Evolutionary conservation across 1,140 invertebrate species (phyloP), one percentile per base, ranked within the genome.

Genomic region (Camponotus vicinus): DNA sequence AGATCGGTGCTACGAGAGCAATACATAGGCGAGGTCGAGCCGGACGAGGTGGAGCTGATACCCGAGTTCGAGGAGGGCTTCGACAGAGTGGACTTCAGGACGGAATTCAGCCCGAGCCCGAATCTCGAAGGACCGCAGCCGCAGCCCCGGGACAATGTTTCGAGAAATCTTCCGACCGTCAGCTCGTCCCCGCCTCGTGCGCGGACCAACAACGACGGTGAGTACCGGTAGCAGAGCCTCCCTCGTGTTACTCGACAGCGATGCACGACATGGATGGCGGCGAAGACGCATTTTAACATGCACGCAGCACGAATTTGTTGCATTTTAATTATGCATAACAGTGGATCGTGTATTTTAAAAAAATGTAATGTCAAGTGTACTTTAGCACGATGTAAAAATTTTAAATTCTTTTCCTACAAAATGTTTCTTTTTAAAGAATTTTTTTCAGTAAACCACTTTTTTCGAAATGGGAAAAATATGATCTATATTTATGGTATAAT

Each of bases 1-100:
- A 96, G 98, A 85, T 97, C 97, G 94, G 98, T 98, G 45, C 94
- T 99, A 8, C 97, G 97, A 88, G 97, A 98, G 86, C 96, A 97
- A 88, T 98, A 97, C 92, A 97, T 98, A 91, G 97, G 97, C 40
- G 95, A 96, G 42, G 93, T 96, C n/a, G 97, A 98, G 93, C 94
- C 96, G 9, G 98, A 98, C 90, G 97, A 98, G 91, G 91, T 95
- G 85, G 95, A 96, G 77, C 86, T 94, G 45, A 93, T 95, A 61
- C 92, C 95, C 52, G 95, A 95, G 70, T 94, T 95, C 77, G 95
- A 95, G 85, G 94, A 96, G 73, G 94, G 95, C 9, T 95, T 95
- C 88, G 95, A 95, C 75, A 92, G 94, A 11, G 94, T 94, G 6
- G 95, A 96, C 90, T 94, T 95, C 71, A 92, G 92, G 37, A 94